phyloP scores from a whole-genome alignment of 2,888 invertebrate species.

The Cephonodes hylas region DNA sequence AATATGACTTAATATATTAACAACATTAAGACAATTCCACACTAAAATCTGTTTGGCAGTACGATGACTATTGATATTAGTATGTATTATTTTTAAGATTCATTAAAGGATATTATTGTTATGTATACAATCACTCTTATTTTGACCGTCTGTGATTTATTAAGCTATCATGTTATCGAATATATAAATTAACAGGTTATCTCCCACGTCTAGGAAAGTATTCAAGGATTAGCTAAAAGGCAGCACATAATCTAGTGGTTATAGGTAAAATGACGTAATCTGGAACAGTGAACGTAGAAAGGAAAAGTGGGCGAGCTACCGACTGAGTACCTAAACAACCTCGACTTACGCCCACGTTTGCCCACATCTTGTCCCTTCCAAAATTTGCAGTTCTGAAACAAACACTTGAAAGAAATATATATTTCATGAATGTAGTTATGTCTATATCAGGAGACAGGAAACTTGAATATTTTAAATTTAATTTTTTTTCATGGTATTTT shows the following conservation, averaged over 20 bases:
- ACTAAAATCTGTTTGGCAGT: too few species aligned
- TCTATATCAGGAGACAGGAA: too few species aligned
- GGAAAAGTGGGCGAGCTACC: constrained; percentile 77
- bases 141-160: background rate
- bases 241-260: constrained; percentile 29
- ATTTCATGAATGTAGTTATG: too few species aligned
- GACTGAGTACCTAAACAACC: constrained; percentile 55
- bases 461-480: too few species aligned
- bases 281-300: constrained; percentile 75
- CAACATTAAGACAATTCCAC: too few species aligned
- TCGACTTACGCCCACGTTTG: constrained; percentile 66
- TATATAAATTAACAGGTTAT: background rate
- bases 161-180: background rate
- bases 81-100: too few species aligned
- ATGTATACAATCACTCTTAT: background rate
- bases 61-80: too few species aligned
- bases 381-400: constrained; percentile 8
- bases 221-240: constrained; percentile 28
- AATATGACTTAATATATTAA: too few species aligned
- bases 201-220: constrained; percentile 19
- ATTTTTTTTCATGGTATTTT: background rate
- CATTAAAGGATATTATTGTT: too few species aligned
- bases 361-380: constrained; percentile 37
- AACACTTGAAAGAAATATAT: background rate
- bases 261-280: constrained; percentile 67